Evolutionary conservation across 2,797 vertebrate genomes (phyloP), one percentile per base, ranked within the genome.

Genomic region (Knipowitschia caucasica): DNA sequence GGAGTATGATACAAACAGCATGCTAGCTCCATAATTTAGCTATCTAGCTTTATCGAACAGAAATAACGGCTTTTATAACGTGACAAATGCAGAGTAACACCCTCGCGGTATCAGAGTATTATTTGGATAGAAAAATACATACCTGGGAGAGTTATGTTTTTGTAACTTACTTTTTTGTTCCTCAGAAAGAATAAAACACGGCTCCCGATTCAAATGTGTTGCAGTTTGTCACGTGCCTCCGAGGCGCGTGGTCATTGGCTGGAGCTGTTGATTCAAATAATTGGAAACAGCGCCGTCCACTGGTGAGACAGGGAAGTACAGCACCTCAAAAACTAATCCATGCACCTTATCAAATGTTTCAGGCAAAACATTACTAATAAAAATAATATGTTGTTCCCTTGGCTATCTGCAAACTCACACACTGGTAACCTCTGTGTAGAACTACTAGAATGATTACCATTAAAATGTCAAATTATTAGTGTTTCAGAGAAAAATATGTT

Each of bases 191-290:
- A 4, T 8, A 57, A 55, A 64, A 71, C 53, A 64, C 20, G 29
- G 30, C 58, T 33, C 39, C 65, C 70, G 59, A 85, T 92, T 92
- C 82, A 92, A 92, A 92, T 87, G 83, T 77, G 43, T 71, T 69
- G 69, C 67, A 61, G 62, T 3, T 50, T 59, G 27, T 68, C 85
- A 87, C 53, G 67, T 87, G 87, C 81, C 50, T 7, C 3, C 1
- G 1, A 2, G 2, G 21, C 15, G 2, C 18, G 0, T 61, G 15
- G 1, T 34, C 4, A 91, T 91, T 90, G 86, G 90, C 25, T 56
- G 26, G 35, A 49, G 17, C 7, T 14, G 0, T 4, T 29, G 8
- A 46, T 12, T 18, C 8, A 7, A 9, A 30, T 5, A 20, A 10
- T 15, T 7, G 2, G 17, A 2, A 14, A 30, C 2, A 31, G 44